These are phyloP conservation scores for Choreutis nemorana DNA, from an alignment of 2,888 invertebrate genomes.

Conservation along the genomic window DNA sequence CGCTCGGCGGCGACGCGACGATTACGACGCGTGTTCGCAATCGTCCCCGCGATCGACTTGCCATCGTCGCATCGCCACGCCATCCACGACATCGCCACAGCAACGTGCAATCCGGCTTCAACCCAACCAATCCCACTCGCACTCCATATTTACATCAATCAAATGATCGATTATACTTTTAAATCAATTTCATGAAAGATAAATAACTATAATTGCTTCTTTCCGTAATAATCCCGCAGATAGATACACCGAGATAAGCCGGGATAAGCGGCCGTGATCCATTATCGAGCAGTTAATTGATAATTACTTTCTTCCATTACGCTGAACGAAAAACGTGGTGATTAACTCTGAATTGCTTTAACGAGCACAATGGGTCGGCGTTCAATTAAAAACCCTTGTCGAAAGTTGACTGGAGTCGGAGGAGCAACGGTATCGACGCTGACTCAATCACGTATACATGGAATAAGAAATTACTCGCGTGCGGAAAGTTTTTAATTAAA, in stretches of 20 bases:
- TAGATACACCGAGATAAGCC: conserved; percentile 45
- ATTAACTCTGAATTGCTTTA: conserved; percentile 62
- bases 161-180: conserved; percentile 37
- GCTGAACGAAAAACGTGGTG: conserved; percentile 57
- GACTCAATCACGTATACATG: conserved; percentile 61
- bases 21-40: conserved; percentile 18
- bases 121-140: too few species aligned
- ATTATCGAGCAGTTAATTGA: conserved; percentile 63
- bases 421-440: conserved; percentile 52
- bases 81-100: too few species aligned
- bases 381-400: conserved; percentile 64
- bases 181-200: conserved; percentile 45
- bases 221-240: conserved; percentile 15
- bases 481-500: conserved; percentile 64
- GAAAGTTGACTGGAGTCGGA: conserved; percentile 52
- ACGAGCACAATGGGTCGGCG: conserved; percentile 59
- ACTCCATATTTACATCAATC: background rate
- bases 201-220: conserved; percentile 31
- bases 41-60: conserved; percentile 10
- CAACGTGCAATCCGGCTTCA: too few species aligned
- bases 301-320: conserved; percentile 66
- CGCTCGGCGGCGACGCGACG: conserved; percentile 20
- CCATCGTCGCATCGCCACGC: too few species aligned
- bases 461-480: conserved; percentile 62
- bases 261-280: conserved; percentile 59